Evolutionary conservation across 2,888 invertebrate genomes (phyloP), one percentile per base, ranked within the genome.

Genomic region (Diarsia brunnea): DNA sequence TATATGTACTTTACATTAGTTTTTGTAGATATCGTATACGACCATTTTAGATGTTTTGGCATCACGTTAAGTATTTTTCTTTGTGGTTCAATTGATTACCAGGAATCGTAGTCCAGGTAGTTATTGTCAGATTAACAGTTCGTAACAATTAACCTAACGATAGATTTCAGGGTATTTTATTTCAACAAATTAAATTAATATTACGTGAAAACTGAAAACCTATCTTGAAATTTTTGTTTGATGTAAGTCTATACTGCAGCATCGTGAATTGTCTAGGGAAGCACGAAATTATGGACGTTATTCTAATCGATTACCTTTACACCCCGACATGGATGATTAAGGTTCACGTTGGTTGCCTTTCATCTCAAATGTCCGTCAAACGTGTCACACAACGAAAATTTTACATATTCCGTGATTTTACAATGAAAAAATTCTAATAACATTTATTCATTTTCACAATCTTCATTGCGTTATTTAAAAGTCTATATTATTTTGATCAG

Each of bases 301-400:
- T 79, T 73, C 73, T 51, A 79, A 47, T 31, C 47, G 71, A 79
- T 70, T 78, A 69, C 47, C 71, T 78, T 43, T 27, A 75, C 60
- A 19, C 45, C 43, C 24, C 43, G 49, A 72, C 60, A 51, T 19
- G 51, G 21, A 45, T 61, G 31, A 12, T 38, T 38, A 38, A 38
- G 19, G n/a, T 43, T 63, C 27, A 19, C 47, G 19, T 47, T 24
- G 45, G 61, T 61, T 53, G 19, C n/a, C 61, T 73, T 74, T 77
- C 63, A 55, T 64, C 43, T 24, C 24, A 81, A 64, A 74, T 49
- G 55, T 55, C 63, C 43, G 27, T 49, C 43, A 49, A 73, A 31
- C 38, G 63, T 47, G 51, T 27, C 61, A 27, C 53, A n/a, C 38
- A 53, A 73, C 27, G 10, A 73, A 79, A 43, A 58, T 53, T 72